Conservation (phyloP, 2,113 vertebrate genomes). For the Chaenogobius annularis region DNA sequence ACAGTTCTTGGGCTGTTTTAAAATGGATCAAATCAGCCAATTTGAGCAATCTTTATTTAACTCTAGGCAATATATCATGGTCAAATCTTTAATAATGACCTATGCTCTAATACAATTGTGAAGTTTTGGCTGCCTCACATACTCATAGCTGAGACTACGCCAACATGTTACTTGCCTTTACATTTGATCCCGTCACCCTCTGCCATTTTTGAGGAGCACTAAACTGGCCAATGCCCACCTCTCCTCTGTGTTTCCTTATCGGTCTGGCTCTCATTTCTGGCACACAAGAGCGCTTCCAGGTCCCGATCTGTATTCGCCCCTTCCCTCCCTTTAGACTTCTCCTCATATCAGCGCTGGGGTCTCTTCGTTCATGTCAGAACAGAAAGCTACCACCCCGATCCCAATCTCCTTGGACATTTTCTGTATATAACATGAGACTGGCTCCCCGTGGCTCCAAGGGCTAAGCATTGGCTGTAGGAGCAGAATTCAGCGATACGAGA, state of each 20-base stretch:
- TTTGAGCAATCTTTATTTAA: no score
- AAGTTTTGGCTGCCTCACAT: not conserved
- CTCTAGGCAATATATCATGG: no score
- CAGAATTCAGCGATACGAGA: conserved; percentile 24
- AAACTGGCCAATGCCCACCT: conserved; percentile 40
- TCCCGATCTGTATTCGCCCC: conserved; percentile 63
- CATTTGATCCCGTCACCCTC: conserved; percentile 19
- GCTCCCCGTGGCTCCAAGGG: conserved; percentile 10
- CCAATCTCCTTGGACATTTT: conserved; percentile 54
- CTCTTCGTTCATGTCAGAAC: conserved; percentile 56
- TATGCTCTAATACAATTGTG: not conserved
- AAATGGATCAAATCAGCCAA: no score
- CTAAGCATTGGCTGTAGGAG: conserved; percentile 21
- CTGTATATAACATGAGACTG: conserved; percentile 41
- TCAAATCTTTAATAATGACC: not conserved
- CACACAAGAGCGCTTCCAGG: conserved; percentile 62
- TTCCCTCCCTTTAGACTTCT: conserved; percentile 16
- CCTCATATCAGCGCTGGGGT: conserved; percentile 39
- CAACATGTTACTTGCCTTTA: not conserved
- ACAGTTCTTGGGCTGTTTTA: no score
- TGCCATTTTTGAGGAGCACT: conserved; percentile 32
- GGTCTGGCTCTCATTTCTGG: conserved; percentile 53
- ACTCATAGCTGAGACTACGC: not conserved
- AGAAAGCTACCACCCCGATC: conserved; percentile 54
- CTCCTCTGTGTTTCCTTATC: conserved; percentile 55